phyloP scores from a whole-genome alignment of 1,140 invertebrate genomes.

The Ridgeia piscesae region DNA sequence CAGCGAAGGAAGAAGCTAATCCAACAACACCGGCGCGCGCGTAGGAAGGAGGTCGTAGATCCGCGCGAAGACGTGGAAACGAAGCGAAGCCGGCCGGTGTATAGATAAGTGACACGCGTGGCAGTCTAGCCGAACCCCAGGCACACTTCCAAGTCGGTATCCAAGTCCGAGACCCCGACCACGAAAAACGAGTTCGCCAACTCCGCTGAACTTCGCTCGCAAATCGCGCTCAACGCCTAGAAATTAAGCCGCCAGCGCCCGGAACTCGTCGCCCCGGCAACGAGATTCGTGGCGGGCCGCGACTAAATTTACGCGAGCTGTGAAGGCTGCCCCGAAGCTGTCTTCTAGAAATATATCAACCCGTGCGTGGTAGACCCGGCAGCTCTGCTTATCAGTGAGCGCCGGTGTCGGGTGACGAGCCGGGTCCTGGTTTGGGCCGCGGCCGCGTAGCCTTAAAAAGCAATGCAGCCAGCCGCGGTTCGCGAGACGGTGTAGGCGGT shows the following conservation, averaged over 20 bases:
- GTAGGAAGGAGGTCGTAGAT: neutral
- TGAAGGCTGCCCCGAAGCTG: neutral
- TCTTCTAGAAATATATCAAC: constrained; percentile 1
- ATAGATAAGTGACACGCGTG: neutral
- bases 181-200: neutral
- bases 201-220: neutral
- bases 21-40: neutral
- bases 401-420: neutral
- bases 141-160: neutral
- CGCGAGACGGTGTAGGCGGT: neutral
- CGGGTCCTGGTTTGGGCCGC: neutral
- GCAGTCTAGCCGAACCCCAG: neutral
- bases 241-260: neutral
- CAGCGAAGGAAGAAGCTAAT: neutral
- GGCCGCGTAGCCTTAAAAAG: neutral
- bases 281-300: neutral
- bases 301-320: neutral
- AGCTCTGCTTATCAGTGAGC: neutral
- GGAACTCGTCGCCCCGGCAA: neutral
- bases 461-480: neutral
- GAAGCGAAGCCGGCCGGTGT: neutral
- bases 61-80: too few relatives aligned
- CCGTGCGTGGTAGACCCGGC: neutral
- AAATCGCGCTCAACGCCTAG: neutral
- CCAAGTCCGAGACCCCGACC: neutral